Conservation (phyloP, 2,888 invertebrate species). For the Gymnosoma rotundatum region DNA sequence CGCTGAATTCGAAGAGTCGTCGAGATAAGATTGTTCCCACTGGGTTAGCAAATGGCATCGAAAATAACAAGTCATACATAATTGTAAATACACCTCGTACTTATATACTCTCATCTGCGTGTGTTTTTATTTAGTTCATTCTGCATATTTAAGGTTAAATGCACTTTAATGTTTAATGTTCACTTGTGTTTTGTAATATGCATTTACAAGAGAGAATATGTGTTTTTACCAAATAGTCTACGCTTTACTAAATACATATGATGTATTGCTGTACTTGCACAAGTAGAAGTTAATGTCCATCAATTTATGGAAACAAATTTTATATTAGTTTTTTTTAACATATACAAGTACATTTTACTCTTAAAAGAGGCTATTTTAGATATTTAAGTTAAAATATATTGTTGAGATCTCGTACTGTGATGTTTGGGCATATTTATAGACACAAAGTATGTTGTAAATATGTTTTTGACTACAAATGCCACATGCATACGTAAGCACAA, state of each 20-base stretch:
- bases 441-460: constrained; percentile 41
- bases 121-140: constrained; percentile 3
- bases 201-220: neutral
- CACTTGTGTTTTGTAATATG: constrained; percentile 47
- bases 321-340: constrained; percentile 26
- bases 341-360: constrained; percentile 16
- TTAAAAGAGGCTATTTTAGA: constrained; percentile 55
- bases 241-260: constrained; percentile 40
- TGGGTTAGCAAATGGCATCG: too few relatives aligned
- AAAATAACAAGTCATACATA: too few relatives aligned
- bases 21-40: too few relatives aligned
- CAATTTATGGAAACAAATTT: constrained; percentile 45
- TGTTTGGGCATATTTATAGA: constrained; percentile 66
- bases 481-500: constrained; percentile 10
- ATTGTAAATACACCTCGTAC: too few relatives aligned
- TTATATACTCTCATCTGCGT: too few relatives aligned
- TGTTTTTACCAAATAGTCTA: constrained; percentile 32
- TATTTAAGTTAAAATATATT: constrained; percentile 60
- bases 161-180: constrained; percentile 65
- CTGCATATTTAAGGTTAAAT: constrained; percentile 56
- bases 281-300: constrained; percentile 42
- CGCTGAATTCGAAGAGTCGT: too few relatives aligned
- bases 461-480: constrained; percentile 33
- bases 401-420: constrained; percentile 67
- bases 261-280: constrained; percentile 38